These are phyloP conservation scores for Scarus forsteni DNA, from an alignment of 2,797 vertebrate species.

Conservation along the genomic window DNA sequence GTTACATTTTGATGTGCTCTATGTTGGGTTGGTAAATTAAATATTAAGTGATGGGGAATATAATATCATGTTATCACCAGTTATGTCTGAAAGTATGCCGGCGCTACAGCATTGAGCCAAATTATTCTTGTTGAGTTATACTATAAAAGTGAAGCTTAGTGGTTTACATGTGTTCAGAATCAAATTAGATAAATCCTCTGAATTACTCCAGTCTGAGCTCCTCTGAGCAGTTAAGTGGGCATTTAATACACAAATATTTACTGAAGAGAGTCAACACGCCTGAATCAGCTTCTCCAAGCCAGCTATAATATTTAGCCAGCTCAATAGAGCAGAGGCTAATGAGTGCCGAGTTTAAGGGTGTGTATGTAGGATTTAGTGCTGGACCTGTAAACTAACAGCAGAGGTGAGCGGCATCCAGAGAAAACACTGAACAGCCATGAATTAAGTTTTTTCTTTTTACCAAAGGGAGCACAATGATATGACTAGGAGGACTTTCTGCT, in stretches of 20 bases:
- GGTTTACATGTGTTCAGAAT: conserved; percentile 1
- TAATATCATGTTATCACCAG: no score
- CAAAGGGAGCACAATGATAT: background rate
- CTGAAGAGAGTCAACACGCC: conserved; percentile 19
- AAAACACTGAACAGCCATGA: background rate
- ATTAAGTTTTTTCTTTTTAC: background rate
- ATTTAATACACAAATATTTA: conserved; percentile 50
- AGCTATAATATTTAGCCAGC: conserved; percentile 41
- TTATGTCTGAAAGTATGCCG: no score
- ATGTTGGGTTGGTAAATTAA: no score
- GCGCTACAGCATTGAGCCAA: background rate
- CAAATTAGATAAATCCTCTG: background rate
- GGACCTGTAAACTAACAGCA: conserved; percentile 24
- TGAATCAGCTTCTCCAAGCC: conserved; percentile 18
- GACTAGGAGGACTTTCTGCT: background rate
- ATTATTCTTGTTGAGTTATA: background rate
- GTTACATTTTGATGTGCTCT: no score
- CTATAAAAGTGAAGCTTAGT: rapidly evolving
- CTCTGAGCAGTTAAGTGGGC: conserved; percentile 20
- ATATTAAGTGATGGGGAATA: no score
- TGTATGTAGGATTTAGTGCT: conserved; percentile 34
- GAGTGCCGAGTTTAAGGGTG: conserved; percentile 4
- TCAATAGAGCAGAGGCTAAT: conserved; percentile 5
- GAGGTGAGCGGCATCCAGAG: no score
- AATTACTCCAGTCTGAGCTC: background rate